phyloP scores from a whole-genome alignment of 2,888 invertebrate species.

The Terebella lapidaria region DNA sequence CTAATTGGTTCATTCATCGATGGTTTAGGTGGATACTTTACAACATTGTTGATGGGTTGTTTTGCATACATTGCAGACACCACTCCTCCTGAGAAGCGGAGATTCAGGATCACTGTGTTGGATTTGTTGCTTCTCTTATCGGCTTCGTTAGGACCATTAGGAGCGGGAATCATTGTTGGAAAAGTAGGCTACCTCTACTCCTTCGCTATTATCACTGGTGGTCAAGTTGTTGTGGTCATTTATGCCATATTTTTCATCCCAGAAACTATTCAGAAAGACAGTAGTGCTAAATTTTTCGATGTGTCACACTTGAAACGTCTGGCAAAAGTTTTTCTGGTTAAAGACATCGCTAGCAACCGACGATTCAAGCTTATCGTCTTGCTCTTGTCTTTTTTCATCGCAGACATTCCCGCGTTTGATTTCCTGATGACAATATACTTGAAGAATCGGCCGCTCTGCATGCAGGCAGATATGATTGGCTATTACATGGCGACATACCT shows the following conservation, averaged over 20 bases:
- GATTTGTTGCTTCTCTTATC: conserved; percentile 14
- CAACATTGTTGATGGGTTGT: conserved; percentile 13
- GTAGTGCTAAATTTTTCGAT: conserved; percentile 6
- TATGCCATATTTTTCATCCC: conserved; percentile 15
- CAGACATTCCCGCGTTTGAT: background rate
- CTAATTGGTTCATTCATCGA: conserved; percentile 7
- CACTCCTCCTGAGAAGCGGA: conserved; percentile 8
- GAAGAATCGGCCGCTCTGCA: conserved; percentile 17
- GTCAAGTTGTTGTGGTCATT: conserved; percentile 8
- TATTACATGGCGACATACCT: background rate
- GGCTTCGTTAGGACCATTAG: conserved; percentile 10
- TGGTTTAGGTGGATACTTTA: conserved; percentile 10
- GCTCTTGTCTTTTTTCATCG: conserved; percentile 9
- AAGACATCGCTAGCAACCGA: conserved; percentile 1
- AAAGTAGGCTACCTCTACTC: conserved; percentile 10
- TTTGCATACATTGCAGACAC: conserved; percentile 20
- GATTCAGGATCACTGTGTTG: conserved; percentile 14
- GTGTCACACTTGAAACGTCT: conserved; percentile 3
- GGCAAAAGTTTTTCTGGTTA: conserved; percentile 1
- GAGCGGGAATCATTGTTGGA: conserved; percentile 6
- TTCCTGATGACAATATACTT: conserved; percentile 4
- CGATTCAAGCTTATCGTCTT: conserved; percentile 11
- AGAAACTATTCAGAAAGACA: conserved; percentile 9
- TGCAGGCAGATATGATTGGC: conserved; percentile 8
- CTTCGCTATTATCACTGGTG: conserved; percentile 1